Evolutionary conservation across 2,113 vertebrate species (phyloP), one percentile per base, ranked within the genome.

Genomic region (Leuciscus idus): DNA sequence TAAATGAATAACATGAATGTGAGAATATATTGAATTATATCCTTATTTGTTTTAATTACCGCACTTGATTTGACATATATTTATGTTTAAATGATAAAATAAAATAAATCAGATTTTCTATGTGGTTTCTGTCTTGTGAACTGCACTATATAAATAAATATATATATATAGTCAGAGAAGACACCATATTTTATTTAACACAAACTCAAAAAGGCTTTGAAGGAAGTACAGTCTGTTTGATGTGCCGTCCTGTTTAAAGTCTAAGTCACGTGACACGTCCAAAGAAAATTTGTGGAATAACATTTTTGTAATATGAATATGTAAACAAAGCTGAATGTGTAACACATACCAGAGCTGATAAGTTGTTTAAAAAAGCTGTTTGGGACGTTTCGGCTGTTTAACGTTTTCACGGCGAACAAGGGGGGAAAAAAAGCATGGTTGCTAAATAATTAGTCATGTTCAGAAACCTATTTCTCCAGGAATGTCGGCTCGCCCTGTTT

Each of bases 391-490:
- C 2, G 7, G 2, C 28, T 21, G n/a, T 82, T 50, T 82, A 21
- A 28, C 11, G 13, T 15, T 52, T 70, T n/a, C 81, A 23, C 17
- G 4, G 17, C 0, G 2, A 46, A 30, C 39, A 64, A 21, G 59
- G 2, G 12, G 5, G 6, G 0, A 36, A 79, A 82, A 66, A 55
- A 77, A 50, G 19, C 28, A 7, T 33, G 26, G 43, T 8, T 82
- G 62, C 9, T 68, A 28, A 85, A 85, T 68, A 57, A 43, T 43
- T 43, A 46, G 85, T 76, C 86, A 79, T 89, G 81, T 87, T 86
- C 84, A 84, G 62, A 87, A 85, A 76, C 83, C 76, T 6, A 66
- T 83, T 26, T 89, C 89, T 88, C 26, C 3, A 17, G 81, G 89
- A 85, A 64, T 81, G 64, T 33, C 84, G 84, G 57, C 82, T 55